Base-by-base conservation (phyloP, 1,140 invertebrate genomes). In the Caerostris darwini region DNA sequence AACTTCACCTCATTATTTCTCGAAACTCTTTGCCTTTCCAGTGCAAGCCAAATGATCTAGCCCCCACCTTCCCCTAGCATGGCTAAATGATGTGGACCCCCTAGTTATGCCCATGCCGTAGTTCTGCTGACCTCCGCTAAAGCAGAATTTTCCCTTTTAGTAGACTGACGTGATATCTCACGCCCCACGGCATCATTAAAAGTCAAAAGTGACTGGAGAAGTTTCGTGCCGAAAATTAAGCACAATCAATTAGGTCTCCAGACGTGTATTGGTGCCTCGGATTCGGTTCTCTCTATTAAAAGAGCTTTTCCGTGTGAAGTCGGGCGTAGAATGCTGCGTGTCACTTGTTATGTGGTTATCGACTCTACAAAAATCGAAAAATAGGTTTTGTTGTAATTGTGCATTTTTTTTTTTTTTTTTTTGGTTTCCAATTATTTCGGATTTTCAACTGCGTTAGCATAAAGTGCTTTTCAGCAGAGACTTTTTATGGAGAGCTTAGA, bases 1-100 rank as follows among this genome's bases (percentile, higher is more conserved):
- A 58, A 85, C 57, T 85, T 85, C 54, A 56, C 82, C 82, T 85
- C 82, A 85, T 85, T 85, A 85, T 85, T 85, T 85, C 82, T 85
- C 56, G 82, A 57, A 85, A 85, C 82, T 85, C 82, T 85, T 85
- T 85, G 8, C 34, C 34, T 34, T 34, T 34, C 34, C 34, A 34
- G 34, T 34, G 34, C n/a, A 34, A 67, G 71, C 71, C 71, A 77
- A 77, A 77, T 77, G 71, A 77, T 77, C 71, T 77, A 19, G 17
- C 19, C 82, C 34, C 2, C 34, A 0, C 34, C 34, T 2, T 34
- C 82, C 53, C 57, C 54, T 7, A n/a, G 57, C 57, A 12, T 3
- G n/a, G 57, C 57, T 85, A 85, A 85, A 85, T 85, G 82, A 85
- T 85, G 54, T 85, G 54, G 57, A 57, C 57, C 82, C 56, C 82